Evolutionary conservation across 1,140 invertebrate species (phyloP), one percentile per base, ranked within the genome.

Genomic region (Caenorhabditis tropicalis): DNA sequence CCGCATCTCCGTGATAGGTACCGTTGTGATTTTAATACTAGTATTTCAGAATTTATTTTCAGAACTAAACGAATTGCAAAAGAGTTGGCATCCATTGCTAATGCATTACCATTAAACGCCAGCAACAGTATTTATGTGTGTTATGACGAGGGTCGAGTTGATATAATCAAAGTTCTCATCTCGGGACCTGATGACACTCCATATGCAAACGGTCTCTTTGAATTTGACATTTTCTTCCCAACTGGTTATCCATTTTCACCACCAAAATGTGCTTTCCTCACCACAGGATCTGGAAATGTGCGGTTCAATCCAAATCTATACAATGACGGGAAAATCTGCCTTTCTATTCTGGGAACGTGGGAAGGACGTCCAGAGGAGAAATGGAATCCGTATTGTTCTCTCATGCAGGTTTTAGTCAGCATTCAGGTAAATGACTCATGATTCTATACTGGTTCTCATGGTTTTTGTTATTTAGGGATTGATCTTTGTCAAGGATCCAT

Each of bases 301-400:
- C 90, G 94, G 31, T 94, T 94, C 87, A 94, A 94, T 89, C 93
- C 93, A 58, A 94, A 94, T 89, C 87, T 94, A 0, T 94, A 94
- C 88, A 92, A 36, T 87, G 93, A 92, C 89, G 94, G 94, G 19
- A 94, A 94, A 92, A 93, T 94, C 39, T 94, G 94, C 88, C 91
- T 94, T 12, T 94, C 93, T 85, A 94, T 94, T 87, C 87, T 94
- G 51, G 94, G 94, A 91, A 98, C 97, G 0, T 98, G 97, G 97
- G 96, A 98, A 92, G 97, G 96, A 6, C 93, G 96, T 83, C 96
- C 96, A n/a, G 97, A 98, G 92, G 97, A 98, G 91, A 97, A 98
- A 92, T 98, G 97, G 97, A 98, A 97, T 92, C 95, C 96, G 0
- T 98, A 96, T 60, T 98, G 96, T 92, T 97, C 98, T 90, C 93